These are phyloP conservation scores for Nemotelus nigrinus DNA, from an alignment of 2,888 invertebrate species.

Conservation along the genomic window DNA sequence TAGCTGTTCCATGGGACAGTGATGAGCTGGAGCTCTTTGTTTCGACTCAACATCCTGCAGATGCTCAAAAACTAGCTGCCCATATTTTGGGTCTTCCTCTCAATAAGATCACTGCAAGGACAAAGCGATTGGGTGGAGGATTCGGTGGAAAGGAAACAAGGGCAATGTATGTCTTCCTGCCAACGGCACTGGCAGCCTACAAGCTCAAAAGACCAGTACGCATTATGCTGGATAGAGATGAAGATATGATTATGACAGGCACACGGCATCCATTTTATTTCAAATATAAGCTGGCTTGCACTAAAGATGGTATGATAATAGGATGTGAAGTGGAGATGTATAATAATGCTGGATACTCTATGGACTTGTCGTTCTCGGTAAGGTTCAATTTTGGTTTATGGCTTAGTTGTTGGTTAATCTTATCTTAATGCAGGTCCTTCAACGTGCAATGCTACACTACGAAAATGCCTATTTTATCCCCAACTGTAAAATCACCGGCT, in stretches of 20 bases:
- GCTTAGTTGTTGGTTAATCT: neutral
- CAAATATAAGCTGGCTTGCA: conserved; percentile 86
- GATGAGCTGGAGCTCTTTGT: conserved; percentile 87
- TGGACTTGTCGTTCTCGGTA: conserved; percentile 83
- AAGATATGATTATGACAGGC: conserved; percentile 92
- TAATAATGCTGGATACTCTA: conserved; percentile 83
- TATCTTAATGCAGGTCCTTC: conserved; percentile 72
- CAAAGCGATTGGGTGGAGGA: conserved; percentile 92
- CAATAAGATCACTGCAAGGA: conserved; percentile 78
- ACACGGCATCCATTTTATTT: conserved; percentile 88
- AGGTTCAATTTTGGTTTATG: conserved; percentile 51
- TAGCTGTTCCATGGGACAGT: conserved; percentile 80
- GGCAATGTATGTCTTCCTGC: conserved; percentile 72
- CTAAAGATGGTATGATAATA: conserved; percentile 77
- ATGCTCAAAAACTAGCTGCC: conserved; percentile 76
- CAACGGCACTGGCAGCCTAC: conserved; percentile 83
- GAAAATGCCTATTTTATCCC: conserved; percentile 87
- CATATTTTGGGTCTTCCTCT: conserved; percentile 77
- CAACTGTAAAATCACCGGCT: conserved; percentile 75
- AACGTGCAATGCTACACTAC: conserved; percentile 84
- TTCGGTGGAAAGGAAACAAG: conserved; percentile 96
- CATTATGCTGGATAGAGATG: conserved; percentile 90
- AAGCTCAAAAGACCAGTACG: conserved; percentile 82
- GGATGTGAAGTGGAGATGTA: conserved; percentile 80
- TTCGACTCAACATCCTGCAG: conserved; percentile 85